Percentiles rank a stretch among this genome's conserved stretches.
phyloP scores from a whole-genome alignment of 2,888 invertebrate genomes.

The Tiliacea citrago region DNA sequence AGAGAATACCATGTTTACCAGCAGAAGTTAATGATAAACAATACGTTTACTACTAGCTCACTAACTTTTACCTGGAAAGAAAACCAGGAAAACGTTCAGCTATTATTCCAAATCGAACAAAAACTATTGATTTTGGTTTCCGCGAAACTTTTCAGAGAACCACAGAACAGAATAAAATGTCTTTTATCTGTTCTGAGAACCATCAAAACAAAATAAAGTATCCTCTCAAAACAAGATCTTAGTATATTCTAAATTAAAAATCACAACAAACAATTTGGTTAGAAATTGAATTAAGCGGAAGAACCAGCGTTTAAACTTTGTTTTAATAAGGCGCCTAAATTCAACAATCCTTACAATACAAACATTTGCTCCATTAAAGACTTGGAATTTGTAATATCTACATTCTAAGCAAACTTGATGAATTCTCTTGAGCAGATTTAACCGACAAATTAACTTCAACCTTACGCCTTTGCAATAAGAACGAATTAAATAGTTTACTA shows the following conservation, averaged over 20 bases:
- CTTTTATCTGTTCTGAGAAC: slow-evolving; percentile 11
- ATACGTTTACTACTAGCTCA: background rate
- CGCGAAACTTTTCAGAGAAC: slow-evolving; percentile 19
- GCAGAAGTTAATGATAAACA: background rate
- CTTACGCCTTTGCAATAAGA: slow-evolving; percentile 45
- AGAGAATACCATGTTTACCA: background rate
- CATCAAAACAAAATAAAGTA: slow-evolving; percentile 21
- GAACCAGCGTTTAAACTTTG: slow-evolving; percentile 65
- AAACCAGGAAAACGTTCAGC: background rate
- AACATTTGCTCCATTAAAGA: slow-evolving; percentile 75
- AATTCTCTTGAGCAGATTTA: slow-evolving; percentile 19
- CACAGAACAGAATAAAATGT: too few relatives aligned
- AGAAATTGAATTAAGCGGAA: slow-evolving; percentile 60
- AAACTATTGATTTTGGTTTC: slow-evolving; percentile 6
- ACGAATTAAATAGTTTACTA: slow-evolving; percentile 34
- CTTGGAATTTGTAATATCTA: slow-evolving; percentile 77
- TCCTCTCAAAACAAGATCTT: slow-evolving; percentile 20
- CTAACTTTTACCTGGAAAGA: background rate
- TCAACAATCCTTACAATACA: slow-evolving; percentile 67
- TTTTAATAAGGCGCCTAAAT: slow-evolving; percentile 65
- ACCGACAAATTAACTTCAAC: slow-evolving; percentile 47
- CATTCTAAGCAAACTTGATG: slow-evolving; percentile 73
- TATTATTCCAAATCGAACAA: slow-evolving; percentile 4
- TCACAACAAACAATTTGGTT: slow-evolving; percentile 29
- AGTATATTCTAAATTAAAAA: slow-evolving; percentile 40